phyloP scores from a whole-genome alignment of 2,888 invertebrate genomes.

The Brachyptera risi region DNA sequence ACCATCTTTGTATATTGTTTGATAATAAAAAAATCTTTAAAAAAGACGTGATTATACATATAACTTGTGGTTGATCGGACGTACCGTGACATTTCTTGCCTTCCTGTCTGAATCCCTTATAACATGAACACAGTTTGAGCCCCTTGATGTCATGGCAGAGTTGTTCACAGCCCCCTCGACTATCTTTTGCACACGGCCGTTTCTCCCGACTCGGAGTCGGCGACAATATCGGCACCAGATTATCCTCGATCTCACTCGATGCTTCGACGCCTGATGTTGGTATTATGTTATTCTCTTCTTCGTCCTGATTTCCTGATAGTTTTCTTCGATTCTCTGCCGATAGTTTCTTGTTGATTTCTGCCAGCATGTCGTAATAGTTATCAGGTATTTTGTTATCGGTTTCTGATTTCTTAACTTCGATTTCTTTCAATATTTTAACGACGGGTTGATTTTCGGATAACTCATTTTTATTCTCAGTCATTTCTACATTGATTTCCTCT shows the following conservation, averaged over 20 bases:
- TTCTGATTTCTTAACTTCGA: too few relatives aligned
- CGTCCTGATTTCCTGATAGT: neutral
- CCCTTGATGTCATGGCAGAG: constrained; percentile 23
- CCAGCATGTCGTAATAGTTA: neutral
- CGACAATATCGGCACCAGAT: neutral
- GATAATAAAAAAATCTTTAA: too few relatives aligned
- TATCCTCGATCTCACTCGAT: neutral
- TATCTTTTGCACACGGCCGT: too few relatives aligned
- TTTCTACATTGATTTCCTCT: too few relatives aligned
- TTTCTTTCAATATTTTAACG: too few relatives aligned
- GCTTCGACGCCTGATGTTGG: neutral
- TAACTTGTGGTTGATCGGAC: too few relatives aligned
- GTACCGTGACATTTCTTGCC: constrained; percentile 23
- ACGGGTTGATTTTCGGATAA: too few relatives aligned
- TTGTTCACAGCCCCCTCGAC: constrained; percentile 25
- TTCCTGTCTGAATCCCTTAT: constrained; percentile 23
- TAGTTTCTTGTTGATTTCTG: neutral
- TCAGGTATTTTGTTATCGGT: neutral
- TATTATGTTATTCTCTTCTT: neutral
- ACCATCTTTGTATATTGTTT: too few relatives aligned
- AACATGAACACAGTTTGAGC: constrained; percentile 24
- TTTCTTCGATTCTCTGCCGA: neutral
- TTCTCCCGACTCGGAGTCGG: neutral
- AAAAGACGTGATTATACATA: too few relatives aligned
- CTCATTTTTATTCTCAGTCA: too few relatives aligned